Evolutionary conservation across 1,140 invertebrate genomes (phyloP).

Genomic region (Penaeus vannamei): DNA sequence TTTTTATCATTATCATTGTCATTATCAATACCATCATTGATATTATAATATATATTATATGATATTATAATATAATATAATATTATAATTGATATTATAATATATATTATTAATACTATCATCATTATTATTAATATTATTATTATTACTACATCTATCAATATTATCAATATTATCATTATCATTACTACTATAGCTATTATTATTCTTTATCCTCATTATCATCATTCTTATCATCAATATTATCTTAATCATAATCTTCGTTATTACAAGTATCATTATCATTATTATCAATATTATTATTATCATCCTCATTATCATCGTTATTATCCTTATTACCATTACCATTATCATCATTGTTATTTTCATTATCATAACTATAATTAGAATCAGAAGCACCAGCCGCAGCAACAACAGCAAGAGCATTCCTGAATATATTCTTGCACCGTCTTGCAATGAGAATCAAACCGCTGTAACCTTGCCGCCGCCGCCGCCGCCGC

Average conservation of each 20-base stretch:
- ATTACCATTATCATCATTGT: conserved; percentile 10
- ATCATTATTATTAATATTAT: too few species aligned
- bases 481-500: too few species aligned
- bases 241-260: neutral
- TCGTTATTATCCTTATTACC: neutral
- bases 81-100: too few species aligned
- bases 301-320: neutral
- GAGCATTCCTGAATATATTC: neutral
- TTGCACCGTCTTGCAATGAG: too few species aligned
- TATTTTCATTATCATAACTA: conserved; percentile 6
- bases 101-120: too few species aligned
- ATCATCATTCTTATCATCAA: conserved; percentile 7
- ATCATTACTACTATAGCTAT: neutral
- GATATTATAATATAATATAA: too few species aligned
- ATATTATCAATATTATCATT: neutral
- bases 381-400: neutral
- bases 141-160: too few species aligned
- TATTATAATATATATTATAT: too few species aligned
- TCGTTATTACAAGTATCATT: neutral
- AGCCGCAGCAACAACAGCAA: neutral
- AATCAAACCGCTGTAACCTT: too few species aligned
- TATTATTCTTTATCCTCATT: neutral
- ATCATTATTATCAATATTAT: neutral
- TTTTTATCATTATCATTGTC: too few species aligned
- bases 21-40: too few species aligned